phyloP scores from a whole-genome alignment of 1,140 invertebrate genomes.

The Drosophila pseudoananassae region DNA sequence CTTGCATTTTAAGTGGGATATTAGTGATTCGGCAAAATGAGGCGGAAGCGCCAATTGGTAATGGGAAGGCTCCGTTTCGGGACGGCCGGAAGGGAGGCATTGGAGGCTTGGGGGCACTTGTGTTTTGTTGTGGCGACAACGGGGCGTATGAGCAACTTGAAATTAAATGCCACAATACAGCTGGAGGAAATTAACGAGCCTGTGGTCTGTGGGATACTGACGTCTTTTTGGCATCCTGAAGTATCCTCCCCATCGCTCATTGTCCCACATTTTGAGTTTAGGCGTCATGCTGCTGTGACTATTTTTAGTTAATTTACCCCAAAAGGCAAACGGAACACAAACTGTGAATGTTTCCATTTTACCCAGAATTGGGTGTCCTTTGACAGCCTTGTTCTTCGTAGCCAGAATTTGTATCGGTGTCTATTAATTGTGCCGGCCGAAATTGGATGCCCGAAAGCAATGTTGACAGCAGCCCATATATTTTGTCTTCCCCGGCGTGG shows the following conservation, averaged over 20 bases:
- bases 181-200: constrained; percentile 30
- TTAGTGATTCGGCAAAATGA: constrained; percentile 45
- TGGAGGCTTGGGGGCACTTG: not conserved
- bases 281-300: constrained; percentile 47
- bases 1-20: constrained; percentile 64
- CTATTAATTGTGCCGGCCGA: constrained; percentile 54
- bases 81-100: not conserved
- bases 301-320: constrained; percentile 68
- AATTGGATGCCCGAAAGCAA: constrained; percentile 43
- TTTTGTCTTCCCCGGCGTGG: constrained; percentile 22
- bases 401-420: constrained; percentile 23
- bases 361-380: constrained; percentile 41
- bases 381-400: constrained; percentile 28
- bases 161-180: constrained; percentile 48
- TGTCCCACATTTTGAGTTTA: constrained; percentile 12
- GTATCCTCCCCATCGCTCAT: constrained; percentile 13
- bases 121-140: constrained; percentile 30
- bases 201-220: constrained; percentile 43
- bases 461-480: constrained; percentile 33
- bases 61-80: constrained; percentile 15
- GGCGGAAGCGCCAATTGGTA: constrained; percentile 40
- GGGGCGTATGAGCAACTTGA: constrained; percentile 56
- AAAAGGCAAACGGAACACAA: constrained; percentile 39
- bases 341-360: constrained; percentile 34
- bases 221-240: constrained; percentile 29